Evolutionary conservation across 2,888 invertebrate genomes (phyloP).

Genomic region (Tipula lateralis): DNA sequence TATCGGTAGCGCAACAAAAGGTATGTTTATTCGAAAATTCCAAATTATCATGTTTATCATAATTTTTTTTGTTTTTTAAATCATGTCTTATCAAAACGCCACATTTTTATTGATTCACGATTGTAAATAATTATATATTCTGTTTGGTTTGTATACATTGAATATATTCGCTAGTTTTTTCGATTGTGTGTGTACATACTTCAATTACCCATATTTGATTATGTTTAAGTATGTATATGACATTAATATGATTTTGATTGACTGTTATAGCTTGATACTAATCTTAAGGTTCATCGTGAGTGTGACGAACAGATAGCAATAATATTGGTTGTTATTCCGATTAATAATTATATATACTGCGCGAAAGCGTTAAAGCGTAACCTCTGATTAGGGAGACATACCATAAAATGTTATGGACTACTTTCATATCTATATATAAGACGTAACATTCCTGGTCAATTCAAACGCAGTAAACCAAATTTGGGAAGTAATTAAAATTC

Average conservation of each 20-base stretch:
- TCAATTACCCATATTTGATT: neutral
- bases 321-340: no score
- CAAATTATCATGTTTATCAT: neutral
- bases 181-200: neutral
- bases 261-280: no score
- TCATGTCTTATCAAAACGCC: neutral
- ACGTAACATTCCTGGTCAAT: no score
- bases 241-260: neutral
- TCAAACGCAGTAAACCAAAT: no score
- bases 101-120: neutral
- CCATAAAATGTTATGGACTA: no score
- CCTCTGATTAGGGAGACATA: no score
- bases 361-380: no score
- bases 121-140: neutral
- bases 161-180: neutral
- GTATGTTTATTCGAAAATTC: neutral
- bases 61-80: neutral
- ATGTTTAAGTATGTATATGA: neutral
- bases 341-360: no score
- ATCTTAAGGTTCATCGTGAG: no score
- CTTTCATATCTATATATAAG: no score
- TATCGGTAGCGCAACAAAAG: neutral
- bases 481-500: no score
- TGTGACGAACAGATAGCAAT: no score
- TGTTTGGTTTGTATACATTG: neutral